phyloP scores from a whole-genome alignment of 2,113 vertebrate genomes.

The Riparia riparia region DNA sequence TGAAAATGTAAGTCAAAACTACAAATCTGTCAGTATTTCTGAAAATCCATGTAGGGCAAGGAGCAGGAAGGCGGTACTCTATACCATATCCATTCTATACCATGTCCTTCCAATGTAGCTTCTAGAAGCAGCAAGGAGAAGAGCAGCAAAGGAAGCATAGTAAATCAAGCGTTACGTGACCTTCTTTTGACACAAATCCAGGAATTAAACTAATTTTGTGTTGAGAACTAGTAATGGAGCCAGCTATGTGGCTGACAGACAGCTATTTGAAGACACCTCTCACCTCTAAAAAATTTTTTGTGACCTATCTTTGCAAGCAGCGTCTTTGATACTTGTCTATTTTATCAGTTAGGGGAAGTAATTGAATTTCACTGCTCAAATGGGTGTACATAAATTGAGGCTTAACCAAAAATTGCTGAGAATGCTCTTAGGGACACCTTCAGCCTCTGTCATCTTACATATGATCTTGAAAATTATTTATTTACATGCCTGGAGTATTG shows the following conservation, averaged over 20 bases:
- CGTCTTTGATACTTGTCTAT: neutral
- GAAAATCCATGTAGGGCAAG: accelerated
- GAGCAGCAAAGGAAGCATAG: neutral
- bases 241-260: neutral
- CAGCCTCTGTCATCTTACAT: neutral
- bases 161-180: neutral
- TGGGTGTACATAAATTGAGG: neutral
- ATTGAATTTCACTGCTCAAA: neutral
- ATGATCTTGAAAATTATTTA: neutral
- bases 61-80: neutral
- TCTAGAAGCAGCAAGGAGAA: neutral
- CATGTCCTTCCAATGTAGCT: neutral
- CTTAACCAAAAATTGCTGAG: neutral
- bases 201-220: neutral
- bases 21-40: neutral
- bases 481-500: neutral
- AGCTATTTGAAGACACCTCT: neutral
- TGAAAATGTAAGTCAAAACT: neutral
- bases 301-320: neutral
- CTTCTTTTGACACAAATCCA: neutral
- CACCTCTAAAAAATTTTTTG: neutral
- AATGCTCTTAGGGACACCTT: neutral
- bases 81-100: too few relatives aligned
- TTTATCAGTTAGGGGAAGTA: neutral
- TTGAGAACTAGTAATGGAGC: neutral